Conservation (phyloP, 2,797 vertebrate species). For the Poecilia wingei region DNA sequence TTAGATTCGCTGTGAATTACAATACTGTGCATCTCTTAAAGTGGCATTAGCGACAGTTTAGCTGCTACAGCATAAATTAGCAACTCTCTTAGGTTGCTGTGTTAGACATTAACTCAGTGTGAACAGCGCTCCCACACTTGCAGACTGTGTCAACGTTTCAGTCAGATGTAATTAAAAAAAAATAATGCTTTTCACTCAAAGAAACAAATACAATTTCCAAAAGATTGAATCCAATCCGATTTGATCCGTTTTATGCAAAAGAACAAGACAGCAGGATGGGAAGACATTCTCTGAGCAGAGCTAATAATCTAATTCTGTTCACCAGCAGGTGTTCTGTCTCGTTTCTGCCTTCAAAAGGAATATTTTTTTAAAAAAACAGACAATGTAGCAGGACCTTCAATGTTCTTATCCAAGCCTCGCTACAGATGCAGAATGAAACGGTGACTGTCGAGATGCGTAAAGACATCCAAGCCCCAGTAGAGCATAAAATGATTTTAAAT, state of each 20-base stretch:
- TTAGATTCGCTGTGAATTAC: slow-evolving; percentile 2
- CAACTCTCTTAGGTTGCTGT: slow-evolving; percentile 7
- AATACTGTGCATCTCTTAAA: slow-evolving; percentile 2
- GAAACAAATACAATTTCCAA: background rate
- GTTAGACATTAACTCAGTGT: slow-evolving; percentile 5
- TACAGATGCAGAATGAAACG: background rate
- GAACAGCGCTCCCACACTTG: slow-evolving; percentile 2
- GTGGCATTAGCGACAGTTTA: slow-evolving; percentile 8
- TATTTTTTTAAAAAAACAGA: background rate
- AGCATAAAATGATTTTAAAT: background rate
- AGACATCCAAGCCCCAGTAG: background rate
- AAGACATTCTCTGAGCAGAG: background rate
- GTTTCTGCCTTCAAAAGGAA: background rate
- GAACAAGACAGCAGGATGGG: background rate
- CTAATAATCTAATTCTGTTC: background rate
- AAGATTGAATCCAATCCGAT: background rate
- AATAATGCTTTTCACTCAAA: slow-evolving; percentile 4
- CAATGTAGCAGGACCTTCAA: background rate
- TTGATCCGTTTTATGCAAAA: background rate
- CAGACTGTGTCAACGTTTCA: background rate
- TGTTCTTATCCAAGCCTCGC: background rate
- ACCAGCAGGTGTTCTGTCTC: background rate
- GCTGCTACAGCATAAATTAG: slow-evolving; percentile 15
- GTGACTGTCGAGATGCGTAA: background rate
- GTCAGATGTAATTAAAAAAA: background rate